Evolutionary conservation across 92 coral and sea anemone species (phyloP).

Genomic region (Metridium senile): DNA sequence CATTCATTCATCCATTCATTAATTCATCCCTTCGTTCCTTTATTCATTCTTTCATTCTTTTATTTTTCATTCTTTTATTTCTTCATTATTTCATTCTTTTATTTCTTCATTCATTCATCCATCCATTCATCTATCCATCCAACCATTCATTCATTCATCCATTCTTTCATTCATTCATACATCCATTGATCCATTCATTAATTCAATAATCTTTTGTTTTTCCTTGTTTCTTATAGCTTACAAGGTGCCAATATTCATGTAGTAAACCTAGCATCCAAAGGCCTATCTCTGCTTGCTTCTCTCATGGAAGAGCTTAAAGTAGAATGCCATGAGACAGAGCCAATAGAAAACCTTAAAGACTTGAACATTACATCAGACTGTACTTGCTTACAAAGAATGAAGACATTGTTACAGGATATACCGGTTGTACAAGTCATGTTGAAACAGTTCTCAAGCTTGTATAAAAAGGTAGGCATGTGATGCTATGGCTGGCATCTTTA

Average conservation of each 20-base stretch:
- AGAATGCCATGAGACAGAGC: conserved; percentile 69
- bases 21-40: too few relatives aligned
- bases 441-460: conserved; percentile 71
- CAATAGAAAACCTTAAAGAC: conserved; percentile 40
- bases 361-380: conserved; percentile 70
- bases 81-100: too few relatives aligned
- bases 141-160: too few relatives aligned
- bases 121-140: too few relatives aligned
- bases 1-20: too few relatives aligned
- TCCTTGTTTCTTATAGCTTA: conserved; percentile 40
- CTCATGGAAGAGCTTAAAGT: conserved; percentile 87
- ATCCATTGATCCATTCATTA: not conserved
- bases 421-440: conserved; percentile 71
- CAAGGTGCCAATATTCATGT: conserved; percentile 79
- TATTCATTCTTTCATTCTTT: too few relatives aligned
- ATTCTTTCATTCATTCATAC: too few relatives aligned
- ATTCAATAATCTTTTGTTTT: not conserved
- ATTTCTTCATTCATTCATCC: too few relatives aligned
- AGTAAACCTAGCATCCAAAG: conserved; percentile 78
- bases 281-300: conserved; percentile 66
- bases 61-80: too few relatives aligned
- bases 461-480: conserved; percentile 77
- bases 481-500: not conserved
- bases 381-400: conserved; percentile 86
- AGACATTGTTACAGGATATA: conserved; percentile 62